Evolutionary conservation across 2,888 invertebrate genomes (phyloP), one percentile per base, ranked within the genome.

Genomic region (Mesodorylaimus sp.): DNA sequence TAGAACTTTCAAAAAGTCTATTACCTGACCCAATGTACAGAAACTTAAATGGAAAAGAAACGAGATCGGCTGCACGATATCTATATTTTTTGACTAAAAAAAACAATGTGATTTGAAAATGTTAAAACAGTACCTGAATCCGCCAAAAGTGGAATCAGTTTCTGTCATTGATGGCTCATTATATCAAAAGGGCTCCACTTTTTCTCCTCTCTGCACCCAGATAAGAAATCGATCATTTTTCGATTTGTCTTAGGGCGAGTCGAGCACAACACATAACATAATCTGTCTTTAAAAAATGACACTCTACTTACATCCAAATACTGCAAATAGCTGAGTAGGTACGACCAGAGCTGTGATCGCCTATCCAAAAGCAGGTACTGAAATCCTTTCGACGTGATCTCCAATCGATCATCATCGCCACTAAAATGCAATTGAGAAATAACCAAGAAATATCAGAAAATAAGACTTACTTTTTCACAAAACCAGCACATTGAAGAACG

Each of bases 281-380:
- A 36, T 13, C 36, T 13, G n/a, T 13, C n/a, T 36, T 10, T 36
- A 13, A 13, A 10, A 36, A 36, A 13, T n/a, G 36, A 41, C 39
- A 24, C 39, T 54, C 54, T 50, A 23, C 54, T 52, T 53, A 67
- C 79, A 70, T 86, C 83, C 3, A 88, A 84, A 1, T 88, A 88
- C 62, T 88, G 87, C 54, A 95, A 73, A 70, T 93, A 93, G 67
- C 91, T 88, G 26, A 93, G 77, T 63, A 97, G 80, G 70, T 97
- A 97, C 68, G 88, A 81, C 95, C 95, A 97, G 37, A 97, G 73
- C 74, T 91, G 91, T 42, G 87, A 82, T 10, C 86, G 80, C 0
- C 88, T 84, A 65, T 89, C 89, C 53, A 95, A 73, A 24, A 97
- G 74, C 23, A 97, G 73, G 69, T 97, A 97, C 71, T 97, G 95